These are phyloP conservation scores for Hippopotamus amphibius DNA, from an alignment of 2,113 vertebrate genomes.

Conservation along the genomic window DNA sequence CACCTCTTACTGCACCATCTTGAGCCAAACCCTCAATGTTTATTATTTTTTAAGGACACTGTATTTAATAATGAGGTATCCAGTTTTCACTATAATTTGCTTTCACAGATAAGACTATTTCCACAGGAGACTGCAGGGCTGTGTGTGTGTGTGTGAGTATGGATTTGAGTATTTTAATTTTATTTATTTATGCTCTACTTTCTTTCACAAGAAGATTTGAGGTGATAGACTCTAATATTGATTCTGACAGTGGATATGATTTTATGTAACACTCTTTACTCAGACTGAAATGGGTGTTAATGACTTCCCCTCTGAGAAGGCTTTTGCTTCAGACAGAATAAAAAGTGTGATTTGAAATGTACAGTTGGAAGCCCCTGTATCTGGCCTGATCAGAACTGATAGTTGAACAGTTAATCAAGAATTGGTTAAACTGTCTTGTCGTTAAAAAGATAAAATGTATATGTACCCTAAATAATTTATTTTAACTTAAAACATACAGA, in stretches of 20 bases:
- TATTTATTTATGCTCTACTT: conserved; percentile 31
- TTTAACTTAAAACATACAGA: background rate
- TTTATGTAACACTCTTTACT: conserved; percentile 62
- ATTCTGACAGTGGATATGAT: conserved; percentile 70
- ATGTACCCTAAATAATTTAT: background rate
- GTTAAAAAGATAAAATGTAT: background rate
- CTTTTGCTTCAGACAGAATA: conserved; percentile 63
- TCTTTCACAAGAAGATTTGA: conserved; percentile 40
- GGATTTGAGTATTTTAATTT: conserved; percentile 37
- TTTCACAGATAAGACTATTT: background rate
- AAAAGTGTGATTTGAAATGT: conserved; percentile 24
- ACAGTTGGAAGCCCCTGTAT: background rate
- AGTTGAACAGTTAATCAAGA: background rate
- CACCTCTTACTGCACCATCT: background rate
- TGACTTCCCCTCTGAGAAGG: conserved; percentile 60
- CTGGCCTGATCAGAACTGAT: background rate
- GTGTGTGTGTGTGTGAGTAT: background rate
- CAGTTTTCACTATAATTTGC: background rate
- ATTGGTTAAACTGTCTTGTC: background rate
- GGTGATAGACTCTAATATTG: conserved; percentile 67
- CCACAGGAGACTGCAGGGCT: background rate
- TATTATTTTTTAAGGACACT: background rate
- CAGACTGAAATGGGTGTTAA: conserved; percentile 66
- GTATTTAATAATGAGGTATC: background rate
- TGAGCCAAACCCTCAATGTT: background rate